Percentiles rank a stretch among this genome's conserved stretches.
Evolutionary conservation across 2,888 invertebrate genomes (phyloP).

Genomic region (Microplitis manilae): DNA sequence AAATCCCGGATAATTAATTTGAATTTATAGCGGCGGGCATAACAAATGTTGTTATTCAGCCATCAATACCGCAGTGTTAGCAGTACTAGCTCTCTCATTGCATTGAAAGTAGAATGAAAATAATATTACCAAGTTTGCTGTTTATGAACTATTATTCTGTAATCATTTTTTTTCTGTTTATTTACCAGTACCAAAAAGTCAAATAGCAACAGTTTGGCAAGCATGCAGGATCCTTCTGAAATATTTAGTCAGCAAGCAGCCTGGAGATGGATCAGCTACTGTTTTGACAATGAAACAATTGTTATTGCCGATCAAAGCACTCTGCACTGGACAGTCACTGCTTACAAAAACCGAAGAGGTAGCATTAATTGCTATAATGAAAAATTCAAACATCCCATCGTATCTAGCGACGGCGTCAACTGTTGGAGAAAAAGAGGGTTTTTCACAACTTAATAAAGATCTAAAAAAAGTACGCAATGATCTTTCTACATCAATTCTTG

Average conservation of each 20-base stretch:
- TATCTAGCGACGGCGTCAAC: constrained; percentile 72
- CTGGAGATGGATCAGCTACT: constrained; percentile 64
- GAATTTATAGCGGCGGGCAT: no score
- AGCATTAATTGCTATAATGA: constrained; percentile 83
- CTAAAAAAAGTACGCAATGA: constrained; percentile 78
- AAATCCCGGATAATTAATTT: no score
- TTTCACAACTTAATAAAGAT: constrained; percentile 75
- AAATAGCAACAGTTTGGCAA: constrained; percentile 79
- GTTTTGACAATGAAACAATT: constrained; percentile 74
- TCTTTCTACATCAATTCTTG: constrained; percentile 81
- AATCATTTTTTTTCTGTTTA: constrained; percentile 12
- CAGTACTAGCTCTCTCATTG: no score
- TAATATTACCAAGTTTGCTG: background rate
- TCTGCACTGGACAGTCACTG: constrained; percentile 81
- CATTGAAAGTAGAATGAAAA: no score
- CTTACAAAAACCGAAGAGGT: constrained; percentile 84
- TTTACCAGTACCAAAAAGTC: constrained; percentile 78
- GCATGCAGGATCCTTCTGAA: constrained; percentile 80
- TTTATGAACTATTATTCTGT: background rate
- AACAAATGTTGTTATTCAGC: no score
- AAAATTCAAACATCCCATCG: constrained; percentile 77
- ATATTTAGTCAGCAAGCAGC: constrained; percentile 75
- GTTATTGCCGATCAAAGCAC: constrained; percentile 79
- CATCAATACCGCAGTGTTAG: no score
- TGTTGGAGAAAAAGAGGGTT: constrained; percentile 74